Percentiles rank a stretch among this genome's conserved stretches.
phyloP scores from a whole-genome alignment of 2,797 vertebrate species.

The Notoglanidium macrostoma region DNA sequence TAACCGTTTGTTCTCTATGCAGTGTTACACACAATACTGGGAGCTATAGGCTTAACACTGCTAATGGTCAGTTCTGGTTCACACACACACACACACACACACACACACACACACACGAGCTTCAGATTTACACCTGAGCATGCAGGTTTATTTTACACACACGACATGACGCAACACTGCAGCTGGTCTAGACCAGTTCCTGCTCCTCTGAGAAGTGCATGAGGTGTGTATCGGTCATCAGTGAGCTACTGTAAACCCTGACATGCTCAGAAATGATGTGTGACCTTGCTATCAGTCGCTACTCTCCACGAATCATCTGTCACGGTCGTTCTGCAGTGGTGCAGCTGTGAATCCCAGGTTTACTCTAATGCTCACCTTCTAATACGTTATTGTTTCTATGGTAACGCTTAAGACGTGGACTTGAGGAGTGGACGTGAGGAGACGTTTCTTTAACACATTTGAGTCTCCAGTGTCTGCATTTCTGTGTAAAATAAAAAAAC shows the following conservation, averaged over 20 bases:
- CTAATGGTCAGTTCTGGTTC: conserved; percentile 9
- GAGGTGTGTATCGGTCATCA: not conserved
- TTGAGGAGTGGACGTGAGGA: not conserved
- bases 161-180: not conserved
- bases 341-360: too few species aligned
- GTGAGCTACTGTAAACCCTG: not conserved
- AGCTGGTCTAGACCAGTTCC: conserved; percentile 2
- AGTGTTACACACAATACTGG: not conserved
- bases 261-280: not conserved
- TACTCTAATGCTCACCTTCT: not conserved
- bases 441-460: not conserved
- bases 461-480: not conserved
- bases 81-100: conserved; percentile 1
- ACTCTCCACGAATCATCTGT: not conserved
- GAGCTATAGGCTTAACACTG: not conserved
- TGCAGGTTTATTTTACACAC: not conserved
- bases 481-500: not conserved
- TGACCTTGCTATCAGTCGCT: not conserved
- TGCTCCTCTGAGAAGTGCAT: not conserved
- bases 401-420: not conserved
- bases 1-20: not conserved
- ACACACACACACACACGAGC: not conserved
- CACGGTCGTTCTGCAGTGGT: too few species aligned
- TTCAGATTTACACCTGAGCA: not conserved
- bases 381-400: not conserved